Evolutionary conservation across 2,113 vertebrate species (phyloP).

Genomic region (Melanostigma gelatinosum): DNA sequence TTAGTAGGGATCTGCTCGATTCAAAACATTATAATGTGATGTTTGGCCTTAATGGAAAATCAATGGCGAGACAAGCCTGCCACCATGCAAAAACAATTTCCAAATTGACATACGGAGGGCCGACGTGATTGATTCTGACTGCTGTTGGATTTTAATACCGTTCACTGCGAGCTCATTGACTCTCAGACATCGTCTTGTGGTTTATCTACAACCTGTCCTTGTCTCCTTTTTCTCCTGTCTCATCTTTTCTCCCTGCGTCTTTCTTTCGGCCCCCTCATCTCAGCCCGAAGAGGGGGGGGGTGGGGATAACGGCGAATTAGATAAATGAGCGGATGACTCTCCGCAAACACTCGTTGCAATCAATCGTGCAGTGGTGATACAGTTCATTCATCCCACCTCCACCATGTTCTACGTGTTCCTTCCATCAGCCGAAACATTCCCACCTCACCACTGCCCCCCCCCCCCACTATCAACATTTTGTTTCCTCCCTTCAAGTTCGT

Average conservation of each 20-base stretch:
- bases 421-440: conserved; percentile 15
- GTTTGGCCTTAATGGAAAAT: conserved; percentile 84
- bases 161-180: conserved; percentile 81
- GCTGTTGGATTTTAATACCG: conserved; percentile 81
- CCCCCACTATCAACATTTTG: background rate
- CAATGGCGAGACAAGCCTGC: conserved; percentile 81
- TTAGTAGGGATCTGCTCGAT: conserved; percentile 71
- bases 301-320: conserved; percentile 31
- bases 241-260: conserved; percentile 19
- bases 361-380: conserved; percentile 22
- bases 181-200: conserved; percentile 72
- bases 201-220: conserved; percentile 79
- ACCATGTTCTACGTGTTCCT: background rate
- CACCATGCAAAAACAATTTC: conserved; percentile 82
- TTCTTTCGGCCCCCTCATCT: background rate
- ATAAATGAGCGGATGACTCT: conserved; percentile 47
- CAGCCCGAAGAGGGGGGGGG: background rate
- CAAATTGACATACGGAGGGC: conserved; percentile 80
- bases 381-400: conserved; percentile 25
- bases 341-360: conserved; percentile 24
- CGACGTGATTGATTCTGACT: conserved; percentile 82
- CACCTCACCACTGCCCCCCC: background rate
- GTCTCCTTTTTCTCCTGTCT: conserved; percentile 57
- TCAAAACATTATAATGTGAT: conserved; percentile 83
- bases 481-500: background rate